Conservation (phyloP, 2,113 vertebrate species). For the Ceyx cyanopectus region DNA sequence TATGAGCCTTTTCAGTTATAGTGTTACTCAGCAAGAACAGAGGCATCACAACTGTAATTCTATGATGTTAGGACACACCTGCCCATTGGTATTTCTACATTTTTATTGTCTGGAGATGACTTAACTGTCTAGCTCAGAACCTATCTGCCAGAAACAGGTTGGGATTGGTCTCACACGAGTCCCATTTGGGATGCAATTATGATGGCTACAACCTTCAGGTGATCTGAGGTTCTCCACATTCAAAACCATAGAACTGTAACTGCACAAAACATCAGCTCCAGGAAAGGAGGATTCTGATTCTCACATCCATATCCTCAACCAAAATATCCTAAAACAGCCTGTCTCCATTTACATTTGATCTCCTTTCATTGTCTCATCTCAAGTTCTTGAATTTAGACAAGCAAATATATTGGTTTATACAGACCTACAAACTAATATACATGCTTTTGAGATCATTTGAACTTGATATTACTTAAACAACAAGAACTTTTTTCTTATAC, state of each 20-base stretch:
- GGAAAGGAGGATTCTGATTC: not conserved
- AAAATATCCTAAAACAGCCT: not conserved
- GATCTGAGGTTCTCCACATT: not conserved
- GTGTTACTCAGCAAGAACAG: not conserved
- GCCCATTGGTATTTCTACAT: not conserved
- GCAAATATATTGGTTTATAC: not conserved
- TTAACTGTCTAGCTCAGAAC: not conserved
- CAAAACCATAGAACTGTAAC: not conserved
- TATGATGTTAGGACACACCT: rapidly evolving
- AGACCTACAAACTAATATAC: not conserved
- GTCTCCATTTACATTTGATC: not conserved
- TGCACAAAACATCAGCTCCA: not conserved
- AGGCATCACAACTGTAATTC: not conserved
- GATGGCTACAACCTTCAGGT: not conserved
- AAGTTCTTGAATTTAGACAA: not conserved
- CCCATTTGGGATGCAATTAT: not conserved
- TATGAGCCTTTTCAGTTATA: not conserved
- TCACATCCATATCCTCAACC: not conserved
- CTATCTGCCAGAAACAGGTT: not conserved
- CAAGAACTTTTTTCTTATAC: not conserved
- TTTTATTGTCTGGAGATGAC: not conserved
- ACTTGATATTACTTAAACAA: not conserved
- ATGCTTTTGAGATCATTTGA: not conserved
- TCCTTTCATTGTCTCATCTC: not conserved
- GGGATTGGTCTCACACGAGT: not conserved